These are phyloP conservation scores for Busseola fusca DNA, from an alignment of 2,888 invertebrate genomes.

Conservation along the genomic window DNA sequence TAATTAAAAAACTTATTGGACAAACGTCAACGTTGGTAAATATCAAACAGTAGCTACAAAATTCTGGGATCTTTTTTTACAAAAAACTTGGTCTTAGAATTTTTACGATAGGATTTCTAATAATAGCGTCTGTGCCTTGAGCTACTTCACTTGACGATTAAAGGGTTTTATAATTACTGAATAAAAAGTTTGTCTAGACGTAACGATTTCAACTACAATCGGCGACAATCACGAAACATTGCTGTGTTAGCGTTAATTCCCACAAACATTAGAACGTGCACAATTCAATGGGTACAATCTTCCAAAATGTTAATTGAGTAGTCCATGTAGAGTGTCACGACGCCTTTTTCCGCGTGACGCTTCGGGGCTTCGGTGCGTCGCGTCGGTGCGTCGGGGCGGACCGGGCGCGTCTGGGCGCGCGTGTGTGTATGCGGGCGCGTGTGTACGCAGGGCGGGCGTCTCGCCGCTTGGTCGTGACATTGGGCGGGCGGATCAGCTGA, in stretches of 20 bases:
- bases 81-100: constrained; percentile 12
- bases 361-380: constrained; percentile 37
- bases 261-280: constrained; percentile 2
- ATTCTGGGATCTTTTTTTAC: constrained; percentile 14
- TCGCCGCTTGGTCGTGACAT: constrained; percentile 83
- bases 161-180: constrained; percentile 17
- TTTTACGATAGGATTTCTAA: constrained; percentile 17
- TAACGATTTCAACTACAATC: neutral
- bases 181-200: constrained; percentile 13
- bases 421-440: constrained; percentile 50
- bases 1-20: constrained; percentile 45
- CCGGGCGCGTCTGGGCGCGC: constrained; percentile 41
- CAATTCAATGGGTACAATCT: constrained; percentile 24
- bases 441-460: constrained; percentile 70
- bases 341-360: constrained; percentile 31
- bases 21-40: constrained; percentile 37
- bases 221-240: constrained; percentile 4
- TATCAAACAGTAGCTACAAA: constrained; percentile 23
- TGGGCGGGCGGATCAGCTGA: constrained; percentile 87
- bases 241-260: neutral
- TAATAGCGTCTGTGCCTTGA: constrained; percentile 24
- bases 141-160: constrained; percentile 18
- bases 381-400: constrained; percentile 43
- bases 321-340: constrained; percentile 23
- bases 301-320: constrained; percentile 27